Conservation (phyloP, 2,888 invertebrate genomes). For the Erebia palarica region DNA sequence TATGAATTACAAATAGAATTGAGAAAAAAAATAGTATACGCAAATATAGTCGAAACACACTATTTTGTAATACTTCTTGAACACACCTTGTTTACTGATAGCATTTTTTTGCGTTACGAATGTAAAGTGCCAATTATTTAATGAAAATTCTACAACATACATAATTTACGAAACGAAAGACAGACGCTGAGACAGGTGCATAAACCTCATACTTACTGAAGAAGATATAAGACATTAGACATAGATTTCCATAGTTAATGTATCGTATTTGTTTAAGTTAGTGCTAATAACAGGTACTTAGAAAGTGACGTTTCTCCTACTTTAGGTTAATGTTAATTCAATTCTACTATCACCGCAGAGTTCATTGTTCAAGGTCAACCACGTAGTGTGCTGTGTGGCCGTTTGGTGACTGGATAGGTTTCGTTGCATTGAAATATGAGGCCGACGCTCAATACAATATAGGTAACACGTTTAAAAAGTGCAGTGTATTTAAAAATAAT, state of each 20-base stretch:
- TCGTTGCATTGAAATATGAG: constrained; percentile 12
- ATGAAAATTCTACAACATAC: too few relatives aligned
- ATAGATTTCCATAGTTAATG: constrained; percentile 1
- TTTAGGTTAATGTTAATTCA: constrained; percentile 63
- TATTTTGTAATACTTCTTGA: too few relatives aligned
- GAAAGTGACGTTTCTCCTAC: constrained; percentile 68
- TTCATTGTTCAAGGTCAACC: constrained; percentile 62
- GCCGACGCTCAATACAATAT: neutral
- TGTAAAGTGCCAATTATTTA: too few relatives aligned
- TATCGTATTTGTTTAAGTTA: constrained; percentile 21
- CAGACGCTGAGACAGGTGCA: too few relatives aligned
- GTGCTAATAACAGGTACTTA: constrained; percentile 45
- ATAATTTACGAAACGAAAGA: too few relatives aligned
- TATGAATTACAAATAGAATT: too few relatives aligned
- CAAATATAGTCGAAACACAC: too few relatives aligned
- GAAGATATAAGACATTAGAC: neutral
- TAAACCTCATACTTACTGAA: neutral
- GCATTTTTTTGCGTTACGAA: too few relatives aligned
- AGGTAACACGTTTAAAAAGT: constrained; percentile 11
- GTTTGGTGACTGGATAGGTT: constrained; percentile 15
- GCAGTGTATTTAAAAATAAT: neutral
- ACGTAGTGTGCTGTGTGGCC: constrained; percentile 12
- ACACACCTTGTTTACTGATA: too few relatives aligned
- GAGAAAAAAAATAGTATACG: too few relatives aligned
- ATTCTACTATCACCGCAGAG: constrained; percentile 47